Base-by-base conservation (phyloP, 1,140 invertebrate genomes). In the Drosophila persimilis region DNA sequence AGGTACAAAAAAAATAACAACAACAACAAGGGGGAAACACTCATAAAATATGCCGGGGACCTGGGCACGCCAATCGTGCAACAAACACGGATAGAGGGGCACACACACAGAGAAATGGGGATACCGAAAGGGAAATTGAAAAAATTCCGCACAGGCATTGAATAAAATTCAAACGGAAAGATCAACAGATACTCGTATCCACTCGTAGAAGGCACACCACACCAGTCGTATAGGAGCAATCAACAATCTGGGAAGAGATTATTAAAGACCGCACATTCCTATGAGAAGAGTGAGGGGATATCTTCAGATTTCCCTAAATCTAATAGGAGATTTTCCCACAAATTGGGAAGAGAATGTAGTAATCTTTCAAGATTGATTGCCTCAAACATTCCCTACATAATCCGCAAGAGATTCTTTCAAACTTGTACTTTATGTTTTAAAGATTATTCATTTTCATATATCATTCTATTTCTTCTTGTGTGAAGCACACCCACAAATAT, bases 1-100 rank as follows among this genome's bases (percentile, higher is more conserved):
- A 43, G 66, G 43, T 52, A 66, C 58, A 48, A 60, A 66, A 52
- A 52, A 51, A 56, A 53, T 8, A 15, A 48, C 11, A 9, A 2
- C 47, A 52, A 24, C 9, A 55, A 24, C 17, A 31, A 56, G 51
- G 41, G 50, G 41, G 43, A 63, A 58, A 57, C 48, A 43, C 56
- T 72, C 51, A 66, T 79, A 73, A 83, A 84, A 84, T 84, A 72
- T 83, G 60, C 59, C 73, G 64, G 51, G 56, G 53, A 73, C 58
- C 43, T 62, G 75, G 71, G 51, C 48, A 53, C 43, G 58, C 69
- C 77, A 77, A 80, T 79, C 70, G 57, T 44, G 17, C 46, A 69
- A 46, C 46, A 39, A 39, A 39, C 35, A 39, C 11, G 11, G 35
- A 13, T 13, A 13, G 9, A 13, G 35, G 35, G 35, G 35, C 60